These are phyloP conservation scores for Ferdinandea cuprea DNA, from an alignment of 2,888 invertebrate genomes.

Conservation along the genomic window DNA sequence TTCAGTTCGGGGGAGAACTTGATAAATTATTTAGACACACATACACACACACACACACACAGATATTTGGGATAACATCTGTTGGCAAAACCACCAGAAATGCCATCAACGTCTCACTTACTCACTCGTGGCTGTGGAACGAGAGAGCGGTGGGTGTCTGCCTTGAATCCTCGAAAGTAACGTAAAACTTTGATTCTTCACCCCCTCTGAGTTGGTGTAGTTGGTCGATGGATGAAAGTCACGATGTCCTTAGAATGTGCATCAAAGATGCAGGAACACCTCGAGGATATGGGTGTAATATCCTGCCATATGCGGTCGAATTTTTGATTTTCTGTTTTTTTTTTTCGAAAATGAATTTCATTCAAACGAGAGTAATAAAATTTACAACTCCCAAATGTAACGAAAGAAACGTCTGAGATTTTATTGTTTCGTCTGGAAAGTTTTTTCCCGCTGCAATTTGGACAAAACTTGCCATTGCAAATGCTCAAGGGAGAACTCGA, in stretches of 20 bases:
- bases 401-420: slow-evolving; percentile 58
- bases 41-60: slow-evolving; percentile 27
- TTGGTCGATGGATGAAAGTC: slow-evolving; percentile 22
- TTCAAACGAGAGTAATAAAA: slow-evolving; percentile 32
- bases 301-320: slow-evolving; percentile 64
- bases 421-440: slow-evolving; percentile 73
- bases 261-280: slow-evolving; percentile 70
- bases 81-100: slow-evolving; percentile 59
- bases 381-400: slow-evolving; percentile 51
- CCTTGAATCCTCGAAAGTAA: slow-evolving; percentile 35
- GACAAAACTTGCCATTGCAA: slow-evolving; percentile 38
- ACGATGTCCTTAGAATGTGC: slow-evolving; percentile 63
- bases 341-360: slow-evolving; percentile 31
- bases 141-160: background rate
- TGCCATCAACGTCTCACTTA: slow-evolving; percentile 25
- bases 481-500: slow-evolving; percentile 31
- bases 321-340: slow-evolving; percentile 21
- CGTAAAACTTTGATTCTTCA: slow-evolving; percentile 41
- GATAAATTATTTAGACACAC: slow-evolving; percentile 72
- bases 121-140: background rate
- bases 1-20: slow-evolving; percentile 54
- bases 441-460: slow-evolving; percentile 50
- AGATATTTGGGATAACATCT: slow-evolving; percentile 56
- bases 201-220: background rate
- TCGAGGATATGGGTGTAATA: slow-evolving; percentile 59